Percentiles rank a stretch among this genome's conserved stretches.
phyloP scores from a whole-genome alignment of 2,797 vertebrate species.

The Pygocentrus nattereri region DNA sequence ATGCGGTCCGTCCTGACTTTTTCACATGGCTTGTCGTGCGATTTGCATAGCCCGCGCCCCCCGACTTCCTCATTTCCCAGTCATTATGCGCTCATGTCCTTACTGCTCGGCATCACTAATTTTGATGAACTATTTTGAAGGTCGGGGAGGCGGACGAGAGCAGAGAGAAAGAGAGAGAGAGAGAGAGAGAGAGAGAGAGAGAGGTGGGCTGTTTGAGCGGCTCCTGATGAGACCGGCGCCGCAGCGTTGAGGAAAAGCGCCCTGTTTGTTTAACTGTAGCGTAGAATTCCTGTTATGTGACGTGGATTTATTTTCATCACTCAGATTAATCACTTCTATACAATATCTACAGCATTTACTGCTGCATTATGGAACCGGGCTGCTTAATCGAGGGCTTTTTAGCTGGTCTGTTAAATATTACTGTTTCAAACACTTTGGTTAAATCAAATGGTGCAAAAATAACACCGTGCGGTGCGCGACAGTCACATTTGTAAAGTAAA shows the following conservation, averaged over 20 bases:
- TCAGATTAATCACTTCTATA: background rate
- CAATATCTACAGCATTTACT: background rate
- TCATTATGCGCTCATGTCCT: slow-evolving; percentile 97
- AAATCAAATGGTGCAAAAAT: slow-evolving; percentile 35
- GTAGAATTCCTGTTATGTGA: background rate
- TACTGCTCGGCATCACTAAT: slow-evolving; percentile 96
- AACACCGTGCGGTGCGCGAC: background rate
- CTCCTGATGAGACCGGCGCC: slow-evolving; percentile 4
- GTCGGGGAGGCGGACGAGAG: slow-evolving; percentile 79
- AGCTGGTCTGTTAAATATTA: slow-evolving; percentile 7
- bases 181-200: background rate
- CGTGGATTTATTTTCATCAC: background rate
- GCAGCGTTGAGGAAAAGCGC: background rate
- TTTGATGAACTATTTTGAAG: slow-evolving; percentile 99
- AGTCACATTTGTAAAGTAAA: slow-evolving; percentile 20
- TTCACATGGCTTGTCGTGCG: slow-evolving; percentile 93
- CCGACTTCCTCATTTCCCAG: slow-evolving; percentile 96
- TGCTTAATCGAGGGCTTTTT: background rate
- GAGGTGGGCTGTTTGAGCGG: background rate
- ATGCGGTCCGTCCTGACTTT: slow-evolving; percentile 94
- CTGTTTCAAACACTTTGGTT: slow-evolving; percentile 9
- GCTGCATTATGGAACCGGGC: background rate
- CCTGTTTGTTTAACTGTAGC: background rate
- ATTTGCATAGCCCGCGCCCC: slow-evolving; percentile 92
- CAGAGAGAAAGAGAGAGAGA: background rate